A percentile compares a stretch with the other conserved stretches of the same genome.
Evolutionary conservation across 2,113 vertebrate species (phyloP).

Genomic region (Sialia sialis): DNA sequence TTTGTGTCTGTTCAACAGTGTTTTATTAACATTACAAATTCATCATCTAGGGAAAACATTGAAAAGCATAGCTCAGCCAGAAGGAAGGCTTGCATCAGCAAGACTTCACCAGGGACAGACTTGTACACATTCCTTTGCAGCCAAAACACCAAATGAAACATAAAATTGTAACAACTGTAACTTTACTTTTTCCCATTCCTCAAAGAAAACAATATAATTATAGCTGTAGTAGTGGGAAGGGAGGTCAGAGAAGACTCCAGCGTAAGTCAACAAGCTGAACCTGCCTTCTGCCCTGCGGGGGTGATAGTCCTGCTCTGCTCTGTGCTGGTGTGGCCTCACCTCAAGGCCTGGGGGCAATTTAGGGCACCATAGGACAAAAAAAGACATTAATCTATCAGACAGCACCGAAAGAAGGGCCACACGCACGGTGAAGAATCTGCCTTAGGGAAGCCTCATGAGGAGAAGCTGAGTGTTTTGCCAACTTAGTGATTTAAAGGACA

Average conservation of each 20-base stretch:
- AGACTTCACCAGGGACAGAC: too few species aligned
- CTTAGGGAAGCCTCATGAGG: background rate
- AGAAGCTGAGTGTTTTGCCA: background rate
- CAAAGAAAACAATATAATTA: background rate
- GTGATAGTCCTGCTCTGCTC: background rate
- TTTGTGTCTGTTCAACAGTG: too few species aligned
- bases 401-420: background rate
- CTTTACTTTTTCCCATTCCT: too few species aligned
- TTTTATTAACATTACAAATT: too few species aligned
- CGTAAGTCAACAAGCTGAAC: background rate
- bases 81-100: too few species aligned
- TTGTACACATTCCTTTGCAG: too few species aligned
- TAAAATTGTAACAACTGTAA: too few species aligned
- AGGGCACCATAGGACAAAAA: background rate
- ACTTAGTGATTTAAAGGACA: background rate
- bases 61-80: too few species aligned
- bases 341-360: too few species aligned
- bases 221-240: background rate
- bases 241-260: background rate
- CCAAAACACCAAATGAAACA: too few species aligned
- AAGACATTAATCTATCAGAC: background rate
- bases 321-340: background rate
- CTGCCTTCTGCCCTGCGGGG: background rate
- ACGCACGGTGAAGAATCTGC: background rate
- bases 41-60: too few species aligned